A percentile compares a stretch with the other conserved stretches of the same genome.
Evolutionary conservation across 2,797 vertebrate species (phyloP).

Genomic region (Chaunax sp.): DNA sequence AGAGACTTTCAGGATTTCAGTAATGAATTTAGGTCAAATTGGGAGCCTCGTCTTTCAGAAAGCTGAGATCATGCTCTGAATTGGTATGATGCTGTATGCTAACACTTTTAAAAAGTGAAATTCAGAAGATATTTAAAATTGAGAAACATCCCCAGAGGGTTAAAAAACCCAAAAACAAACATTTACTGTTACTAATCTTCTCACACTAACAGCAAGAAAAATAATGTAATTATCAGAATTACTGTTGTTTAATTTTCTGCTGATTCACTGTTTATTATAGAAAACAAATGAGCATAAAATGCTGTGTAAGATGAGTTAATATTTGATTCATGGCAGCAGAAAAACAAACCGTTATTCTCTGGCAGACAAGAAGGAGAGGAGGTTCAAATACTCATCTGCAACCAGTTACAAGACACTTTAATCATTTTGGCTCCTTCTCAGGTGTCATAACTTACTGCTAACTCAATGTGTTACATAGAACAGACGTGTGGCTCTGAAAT

Average conservation of each 20-base stretch:
- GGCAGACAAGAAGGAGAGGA: background rate
- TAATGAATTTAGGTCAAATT: too few species aligned
- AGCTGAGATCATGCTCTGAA: too few species aligned
- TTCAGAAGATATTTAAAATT: too few species aligned
- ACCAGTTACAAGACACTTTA: background rate
- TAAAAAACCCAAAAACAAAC: too few species aligned
- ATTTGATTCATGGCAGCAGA: background rate
- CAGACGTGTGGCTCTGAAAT: background rate
- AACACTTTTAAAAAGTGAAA: too few species aligned
- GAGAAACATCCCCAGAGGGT: too few species aligned
- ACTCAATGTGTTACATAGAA: background rate
- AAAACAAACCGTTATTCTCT: background rate
- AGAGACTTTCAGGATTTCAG: too few species aligned
- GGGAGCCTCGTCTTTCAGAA: too few species aligned
- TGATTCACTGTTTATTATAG: background rate
- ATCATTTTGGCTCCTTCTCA: background rate
- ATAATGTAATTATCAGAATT: background rate
- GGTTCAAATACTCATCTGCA: conserved; percentile 22
- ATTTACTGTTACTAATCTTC: background rate
- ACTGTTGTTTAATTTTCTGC: background rate
- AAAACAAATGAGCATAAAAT: background rate
- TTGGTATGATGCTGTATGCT: too few species aligned
- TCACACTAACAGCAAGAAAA: background rate
- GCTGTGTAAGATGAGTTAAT: too few species aligned
- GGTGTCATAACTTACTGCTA: conserved; percentile 12